Percentiles rank a stretch among this genome's conserved stretches.
Evolutionary conservation across 2,113 vertebrate genomes (phyloP).

Genomic region (Mormyrus lacerda): DNA sequence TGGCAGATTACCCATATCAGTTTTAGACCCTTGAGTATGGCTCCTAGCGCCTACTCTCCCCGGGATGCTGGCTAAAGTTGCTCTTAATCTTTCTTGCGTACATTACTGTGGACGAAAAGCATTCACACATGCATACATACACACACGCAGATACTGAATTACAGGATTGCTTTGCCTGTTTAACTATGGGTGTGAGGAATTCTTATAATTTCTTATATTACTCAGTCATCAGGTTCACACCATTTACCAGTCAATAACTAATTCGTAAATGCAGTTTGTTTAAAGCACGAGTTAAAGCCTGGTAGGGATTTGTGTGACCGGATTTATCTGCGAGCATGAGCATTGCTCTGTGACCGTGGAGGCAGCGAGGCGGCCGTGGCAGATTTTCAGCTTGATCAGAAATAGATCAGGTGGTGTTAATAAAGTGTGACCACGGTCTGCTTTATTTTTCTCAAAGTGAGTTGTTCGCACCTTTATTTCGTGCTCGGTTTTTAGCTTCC

Average conservation of each 20-base stretch:
- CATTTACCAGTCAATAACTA: background rate
- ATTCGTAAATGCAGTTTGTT: background rate
- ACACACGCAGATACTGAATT: background rate
- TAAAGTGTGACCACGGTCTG: background rate
- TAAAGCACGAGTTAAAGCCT: background rate
- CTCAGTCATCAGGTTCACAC: background rate
- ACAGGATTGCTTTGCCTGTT: background rate
- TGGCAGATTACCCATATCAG: background rate
- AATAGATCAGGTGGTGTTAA: background rate
- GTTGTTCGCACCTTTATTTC: background rate
- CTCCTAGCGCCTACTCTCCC: background rate
- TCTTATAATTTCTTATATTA: background rate
- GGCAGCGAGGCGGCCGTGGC: background rate
- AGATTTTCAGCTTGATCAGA: background rate
- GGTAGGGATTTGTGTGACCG: background rate
- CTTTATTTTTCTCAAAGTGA: background rate
- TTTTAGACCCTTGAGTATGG: background rate
- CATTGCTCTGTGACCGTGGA: background rate
- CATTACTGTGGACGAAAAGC: background rate
- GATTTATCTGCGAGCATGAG: background rate
- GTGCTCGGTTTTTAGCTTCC: background rate
- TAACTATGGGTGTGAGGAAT: background rate
- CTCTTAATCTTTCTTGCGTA: background rate
- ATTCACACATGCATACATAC: background rate
- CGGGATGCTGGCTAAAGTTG: background rate